These are phyloP conservation scores for Latrodectus elegans DNA, from an alignment of 2,888 invertebrate species.

Conservation along the genomic window DNA sequence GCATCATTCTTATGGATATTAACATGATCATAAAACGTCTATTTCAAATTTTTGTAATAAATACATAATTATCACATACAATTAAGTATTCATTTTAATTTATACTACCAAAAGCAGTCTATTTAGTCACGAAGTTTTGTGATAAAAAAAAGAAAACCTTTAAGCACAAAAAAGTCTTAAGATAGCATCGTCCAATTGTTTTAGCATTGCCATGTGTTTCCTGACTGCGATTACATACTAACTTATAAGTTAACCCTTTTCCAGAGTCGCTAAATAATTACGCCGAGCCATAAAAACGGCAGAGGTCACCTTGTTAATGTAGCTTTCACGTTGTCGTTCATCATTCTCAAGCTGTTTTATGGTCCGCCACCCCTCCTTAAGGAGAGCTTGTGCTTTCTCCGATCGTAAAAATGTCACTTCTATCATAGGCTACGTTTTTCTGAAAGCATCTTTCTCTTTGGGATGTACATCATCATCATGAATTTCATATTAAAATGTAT, in stretches of 20 bases:
- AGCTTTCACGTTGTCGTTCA: not conserved
- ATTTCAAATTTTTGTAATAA: too few species aligned
- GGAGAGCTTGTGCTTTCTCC: not conserved
- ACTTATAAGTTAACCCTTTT: not conserved
- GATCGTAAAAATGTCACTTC: conserved; percentile 5
- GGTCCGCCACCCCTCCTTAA: not conserved
- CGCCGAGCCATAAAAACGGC: not conserved
- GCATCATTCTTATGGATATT: too few species aligned
- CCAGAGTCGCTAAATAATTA: not conserved
- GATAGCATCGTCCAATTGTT: not conserved
- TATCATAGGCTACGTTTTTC: not conserved
- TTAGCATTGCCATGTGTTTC: not conserved
- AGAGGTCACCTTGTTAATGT: conserved; percentile 3
- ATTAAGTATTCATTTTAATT: too few species aligned
- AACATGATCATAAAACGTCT: too few species aligned
- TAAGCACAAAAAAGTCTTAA: not conserved
- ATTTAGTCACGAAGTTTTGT: too few species aligned
- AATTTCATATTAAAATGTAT: too few species aligned
- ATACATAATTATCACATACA: too few species aligned
- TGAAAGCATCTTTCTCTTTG: too few species aligned
- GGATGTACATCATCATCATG: too few species aligned
- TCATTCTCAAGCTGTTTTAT: conserved; percentile 3
- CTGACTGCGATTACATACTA: not conserved
- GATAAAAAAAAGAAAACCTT: too few species aligned
- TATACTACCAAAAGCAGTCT: too few species aligned